Evolutionary conservation across 2,113 vertebrate genomes (phyloP).

Genomic region (Microtus montanus): DNA sequence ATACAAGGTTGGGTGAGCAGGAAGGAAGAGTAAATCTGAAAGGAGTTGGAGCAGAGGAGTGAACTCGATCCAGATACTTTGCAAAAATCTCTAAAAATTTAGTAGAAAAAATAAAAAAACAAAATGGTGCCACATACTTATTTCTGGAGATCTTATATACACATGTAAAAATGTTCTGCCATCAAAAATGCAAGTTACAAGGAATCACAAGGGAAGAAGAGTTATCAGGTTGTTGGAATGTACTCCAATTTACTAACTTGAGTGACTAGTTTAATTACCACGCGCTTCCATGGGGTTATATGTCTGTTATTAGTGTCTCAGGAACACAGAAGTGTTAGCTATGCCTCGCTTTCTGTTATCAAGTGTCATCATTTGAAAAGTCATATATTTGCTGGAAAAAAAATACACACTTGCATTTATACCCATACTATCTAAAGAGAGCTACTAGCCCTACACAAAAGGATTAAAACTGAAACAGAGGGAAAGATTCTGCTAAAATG

Average conservation of each 20-base stretch:
- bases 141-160: background rate
- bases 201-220: background rate
- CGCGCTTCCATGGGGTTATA: slow-evolving; percentile 17
- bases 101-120: background rate
- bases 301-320: slow-evolving; percentile 17
- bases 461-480: background rate
- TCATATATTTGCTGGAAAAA: slow-evolving; percentile 7
- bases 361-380: slow-evolving; percentile 10
- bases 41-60: too few relatives aligned
- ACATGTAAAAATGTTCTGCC: background rate
- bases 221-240: background rate
- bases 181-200: slow-evolving; percentile 16
- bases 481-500: slow-evolving; percentile 12
- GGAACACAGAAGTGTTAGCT: background rate
- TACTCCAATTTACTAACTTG: slow-evolving; percentile 15
- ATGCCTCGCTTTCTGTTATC: slow-evolving; percentile 8
- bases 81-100: background rate
- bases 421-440: background rate
- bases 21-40: background rate
- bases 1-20: too few relatives aligned
- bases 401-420: slow-evolving; percentile 12
- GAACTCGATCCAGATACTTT: too few relatives aligned
- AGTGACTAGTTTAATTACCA: slow-evolving; percentile 31
- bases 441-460: slow-evolving; percentile 5
- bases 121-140: background rate